A percentile compares a stretch with the other conserved stretches of the same genome.
Conservation (phyloP, 2,888 invertebrate species). For the Achlya flavicornis region DNA sequence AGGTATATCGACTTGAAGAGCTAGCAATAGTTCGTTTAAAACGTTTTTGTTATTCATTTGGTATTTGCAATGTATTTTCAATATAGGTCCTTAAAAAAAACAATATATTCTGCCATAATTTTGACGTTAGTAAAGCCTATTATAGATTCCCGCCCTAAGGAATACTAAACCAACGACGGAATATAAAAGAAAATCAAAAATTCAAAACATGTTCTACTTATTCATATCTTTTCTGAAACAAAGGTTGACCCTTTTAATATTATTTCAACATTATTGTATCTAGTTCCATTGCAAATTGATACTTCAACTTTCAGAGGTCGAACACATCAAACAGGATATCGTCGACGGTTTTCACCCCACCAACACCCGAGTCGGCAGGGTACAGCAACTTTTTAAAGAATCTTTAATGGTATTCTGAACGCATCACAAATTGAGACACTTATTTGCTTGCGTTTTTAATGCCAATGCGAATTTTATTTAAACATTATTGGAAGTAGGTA, state of each 20-base stretch:
- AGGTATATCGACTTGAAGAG: no score
- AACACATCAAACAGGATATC: slow-evolving; percentile 75
- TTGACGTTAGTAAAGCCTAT: not conserved
- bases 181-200: not conserved
- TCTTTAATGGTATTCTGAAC: slow-evolving; percentile 68
- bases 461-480: slow-evolving; percentile 49
- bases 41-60: no score
- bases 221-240: not conserved
- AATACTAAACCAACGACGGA: not conserved
- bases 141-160: not conserved
- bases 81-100: no score
- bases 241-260: not conserved
- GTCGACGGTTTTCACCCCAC: slow-evolving; percentile 75
- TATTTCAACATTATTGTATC: not conserved
- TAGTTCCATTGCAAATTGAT: not conserved
- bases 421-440: slow-evolving; percentile 24
- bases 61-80: no score
- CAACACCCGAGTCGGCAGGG: slow-evolving; percentile 77
- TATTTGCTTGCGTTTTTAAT: slow-evolving; percentile 37
- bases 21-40: no score
- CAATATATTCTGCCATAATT: no score
- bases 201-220: not conserved
- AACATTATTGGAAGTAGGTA: not conserved
- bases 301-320: slow-evolving; percentile 62
- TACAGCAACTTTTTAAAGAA: slow-evolving; percentile 79